These are phyloP conservation scores for Aythya baeri DNA, from an alignment of 2,113 vertebrate genomes.

Conservation along the genomic window DNA sequence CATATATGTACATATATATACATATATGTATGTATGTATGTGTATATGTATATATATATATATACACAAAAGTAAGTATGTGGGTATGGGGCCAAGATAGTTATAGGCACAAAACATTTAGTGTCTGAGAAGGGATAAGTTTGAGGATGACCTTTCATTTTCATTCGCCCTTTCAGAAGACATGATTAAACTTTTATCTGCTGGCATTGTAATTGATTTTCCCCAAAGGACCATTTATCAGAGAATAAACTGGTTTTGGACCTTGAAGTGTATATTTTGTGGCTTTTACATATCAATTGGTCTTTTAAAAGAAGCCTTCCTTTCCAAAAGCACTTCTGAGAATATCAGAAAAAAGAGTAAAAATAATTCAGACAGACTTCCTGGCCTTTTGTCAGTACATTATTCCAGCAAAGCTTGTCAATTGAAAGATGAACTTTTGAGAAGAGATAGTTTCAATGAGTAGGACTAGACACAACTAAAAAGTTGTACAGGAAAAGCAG, in stretches of 20 bases:
- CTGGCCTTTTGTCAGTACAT: neutral
- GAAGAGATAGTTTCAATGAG: neutral
- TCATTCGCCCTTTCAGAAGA: conserved; percentile 41
- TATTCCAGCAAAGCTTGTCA: neutral
- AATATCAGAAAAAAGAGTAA: neutral
- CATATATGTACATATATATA: neutral
- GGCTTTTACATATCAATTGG: conserved; percentile 19
- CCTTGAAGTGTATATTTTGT: conserved; percentile 33
- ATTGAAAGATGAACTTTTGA: neutral
- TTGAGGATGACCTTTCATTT: conserved; percentile 35
- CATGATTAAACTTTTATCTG: conserved; percentile 24
- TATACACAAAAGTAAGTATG: neutral
- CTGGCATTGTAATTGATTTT: conserved; percentile 1
- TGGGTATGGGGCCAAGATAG: neutral
- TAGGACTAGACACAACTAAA: neutral
- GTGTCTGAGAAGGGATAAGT: neutral
- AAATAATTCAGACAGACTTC: neutral
- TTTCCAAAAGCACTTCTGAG: neutral
- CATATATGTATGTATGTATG: neutral
- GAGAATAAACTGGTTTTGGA: conserved; percentile 12
- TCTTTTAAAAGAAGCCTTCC: neutral
- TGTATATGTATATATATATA: neutral
- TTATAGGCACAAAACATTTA: neutral
- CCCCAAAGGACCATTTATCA: conserved; percentile 20
- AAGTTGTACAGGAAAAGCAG: neutral